Conservation (phyloP, 2,797 vertebrate genomes). For the Argyrosomus regius region DNA sequence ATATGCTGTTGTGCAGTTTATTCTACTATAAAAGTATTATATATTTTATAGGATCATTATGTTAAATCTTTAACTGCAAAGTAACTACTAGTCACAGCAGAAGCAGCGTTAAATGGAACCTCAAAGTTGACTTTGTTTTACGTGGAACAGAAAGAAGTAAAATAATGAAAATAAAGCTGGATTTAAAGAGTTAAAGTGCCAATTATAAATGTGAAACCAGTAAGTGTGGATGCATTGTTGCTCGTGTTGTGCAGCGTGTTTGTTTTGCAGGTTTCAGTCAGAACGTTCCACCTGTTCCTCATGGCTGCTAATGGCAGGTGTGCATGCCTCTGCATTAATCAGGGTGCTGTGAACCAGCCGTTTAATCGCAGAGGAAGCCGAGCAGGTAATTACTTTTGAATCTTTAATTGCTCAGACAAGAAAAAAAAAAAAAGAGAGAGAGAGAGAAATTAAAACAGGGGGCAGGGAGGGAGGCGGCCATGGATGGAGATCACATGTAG, state of each 20-base stretch:
- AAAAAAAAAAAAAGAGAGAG: constrained; percentile 39
- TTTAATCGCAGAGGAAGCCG: constrained; percentile 93
- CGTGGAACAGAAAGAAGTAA: neutral
- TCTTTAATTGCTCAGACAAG: constrained; percentile 87
- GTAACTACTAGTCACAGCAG: neutral
- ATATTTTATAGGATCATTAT: neutral
- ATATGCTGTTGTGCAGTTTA: neutral
- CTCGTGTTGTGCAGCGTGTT: constrained; percentile 60
- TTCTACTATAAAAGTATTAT: neutral
- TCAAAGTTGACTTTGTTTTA: neutral
- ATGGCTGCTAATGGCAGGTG: constrained; percentile 87
- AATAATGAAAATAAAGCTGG: neutral
- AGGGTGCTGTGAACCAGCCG: constrained; percentile 86
- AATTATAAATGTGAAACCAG: neutral
- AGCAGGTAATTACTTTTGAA: constrained; percentile 97
- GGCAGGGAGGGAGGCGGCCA: constrained; percentile 11
- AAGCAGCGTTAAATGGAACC: neutral
- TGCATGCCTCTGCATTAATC: constrained; percentile 96
- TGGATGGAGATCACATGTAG: constrained; percentile 44
- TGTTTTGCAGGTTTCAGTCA: constrained; percentile 87
- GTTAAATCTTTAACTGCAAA: neutral
- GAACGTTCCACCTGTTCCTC: constrained; percentile 88
- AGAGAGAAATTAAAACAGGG: constrained; percentile 62
- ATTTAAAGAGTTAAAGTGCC: neutral
- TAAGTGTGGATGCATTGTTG: neutral